These are phyloP conservation scores for Ophthalmolycus amberensis DNA, from an alignment of 2,113 vertebrate genomes.

Conservation along the genomic window DNA sequence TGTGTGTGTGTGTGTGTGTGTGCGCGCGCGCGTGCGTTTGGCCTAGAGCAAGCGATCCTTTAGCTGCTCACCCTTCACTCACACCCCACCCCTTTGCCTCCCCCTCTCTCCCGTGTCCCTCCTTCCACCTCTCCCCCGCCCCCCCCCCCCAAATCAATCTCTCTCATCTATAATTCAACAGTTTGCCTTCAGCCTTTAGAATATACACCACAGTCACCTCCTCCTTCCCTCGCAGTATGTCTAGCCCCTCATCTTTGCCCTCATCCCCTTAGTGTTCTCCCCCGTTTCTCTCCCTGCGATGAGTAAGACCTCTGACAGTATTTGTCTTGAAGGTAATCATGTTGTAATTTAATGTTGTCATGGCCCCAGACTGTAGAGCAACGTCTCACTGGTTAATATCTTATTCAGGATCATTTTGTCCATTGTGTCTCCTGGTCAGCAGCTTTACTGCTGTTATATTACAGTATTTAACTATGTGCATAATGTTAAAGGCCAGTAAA, in stretches of 20 bases:
- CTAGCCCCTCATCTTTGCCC: slow-evolving; percentile 39
- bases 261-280: slow-evolving; percentile 23
- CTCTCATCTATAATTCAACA: slow-evolving; percentile 83
- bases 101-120: slow-evolving; percentile 28
- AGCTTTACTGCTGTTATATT: slow-evolving; percentile 1
- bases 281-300: slow-evolving; percentile 26
- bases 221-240: slow-evolving; percentile 56
- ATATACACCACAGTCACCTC: slow-evolving; percentile 77
- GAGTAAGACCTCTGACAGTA: slow-evolving; percentile 46
- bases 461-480: slow-evolving; percentile 25
- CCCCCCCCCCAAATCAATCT: slow-evolving; percentile 74
- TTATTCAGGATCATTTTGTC: slow-evolving; percentile 19
- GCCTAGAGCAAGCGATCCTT: slow-evolving; percentile 55
- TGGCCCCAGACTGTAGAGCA: slow-evolving; percentile 8
- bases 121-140: slow-evolving; percentile 17
- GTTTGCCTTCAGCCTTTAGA: slow-evolving; percentile 81
- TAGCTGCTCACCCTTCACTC: slow-evolving; percentile 52
- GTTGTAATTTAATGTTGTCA: slow-evolving; percentile 50
- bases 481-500: slow-evolving; percentile 10
- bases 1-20: background rate
- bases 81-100: background rate
- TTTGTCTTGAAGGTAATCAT: slow-evolving; percentile 53
- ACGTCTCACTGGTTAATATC: slow-evolving; percentile 22
- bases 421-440: background rate
- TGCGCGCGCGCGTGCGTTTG: slow-evolving; percentile 27